Percentiles rank a stretch among this genome's conserved stretches.
Conservation (phyloP, 1,140 invertebrate species). For the Eufriesea mexicana region DNA sequence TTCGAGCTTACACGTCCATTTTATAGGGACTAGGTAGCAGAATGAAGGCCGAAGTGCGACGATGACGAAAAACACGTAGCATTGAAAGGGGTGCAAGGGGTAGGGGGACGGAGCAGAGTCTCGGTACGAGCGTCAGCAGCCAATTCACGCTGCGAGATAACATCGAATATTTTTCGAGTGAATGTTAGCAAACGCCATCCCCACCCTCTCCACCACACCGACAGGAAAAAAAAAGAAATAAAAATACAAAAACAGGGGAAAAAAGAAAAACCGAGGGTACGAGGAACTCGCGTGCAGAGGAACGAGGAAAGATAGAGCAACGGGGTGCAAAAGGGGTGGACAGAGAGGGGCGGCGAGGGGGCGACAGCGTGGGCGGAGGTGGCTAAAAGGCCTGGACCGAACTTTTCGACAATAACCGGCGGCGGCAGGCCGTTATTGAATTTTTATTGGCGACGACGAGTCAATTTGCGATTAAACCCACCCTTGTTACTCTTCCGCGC, state of each 20-base stretch:
- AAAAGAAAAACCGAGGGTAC: constrained; percentile 15
- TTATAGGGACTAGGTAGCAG: too few species aligned
- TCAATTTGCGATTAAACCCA: constrained; percentile 76
- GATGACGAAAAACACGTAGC: background rate
- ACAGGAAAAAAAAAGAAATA: constrained; percentile 6
- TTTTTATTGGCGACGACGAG: constrained; percentile 78
- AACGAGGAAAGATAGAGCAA: constrained; percentile 1
- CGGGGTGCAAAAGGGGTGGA: constrained; percentile 22
- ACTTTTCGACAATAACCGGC: constrained; percentile 69
- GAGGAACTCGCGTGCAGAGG: too few species aligned
- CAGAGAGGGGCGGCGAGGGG: background rate
- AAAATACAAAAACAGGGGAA: background rate
- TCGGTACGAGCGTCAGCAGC: constrained; percentile 59
- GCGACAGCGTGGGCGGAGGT: background rate
- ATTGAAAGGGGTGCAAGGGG: constrained; percentile 17
- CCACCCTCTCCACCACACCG: too few species aligned
- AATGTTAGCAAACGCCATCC: constrained; percentile 45
- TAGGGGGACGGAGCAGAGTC: constrained; percentile 37
- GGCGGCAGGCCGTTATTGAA: constrained; percentile 72
- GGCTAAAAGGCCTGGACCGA: constrained; percentile 62
- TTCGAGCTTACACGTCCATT: constrained; percentile 32
- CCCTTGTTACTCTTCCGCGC: constrained; percentile 46
- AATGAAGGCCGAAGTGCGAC: background rate
- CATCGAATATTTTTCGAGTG: constrained; percentile 66
- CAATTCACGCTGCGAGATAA: constrained; percentile 65